phyloP scores from a whole-genome alignment of 2,888 invertebrate species.

The Physocephala rufipes region DNA sequence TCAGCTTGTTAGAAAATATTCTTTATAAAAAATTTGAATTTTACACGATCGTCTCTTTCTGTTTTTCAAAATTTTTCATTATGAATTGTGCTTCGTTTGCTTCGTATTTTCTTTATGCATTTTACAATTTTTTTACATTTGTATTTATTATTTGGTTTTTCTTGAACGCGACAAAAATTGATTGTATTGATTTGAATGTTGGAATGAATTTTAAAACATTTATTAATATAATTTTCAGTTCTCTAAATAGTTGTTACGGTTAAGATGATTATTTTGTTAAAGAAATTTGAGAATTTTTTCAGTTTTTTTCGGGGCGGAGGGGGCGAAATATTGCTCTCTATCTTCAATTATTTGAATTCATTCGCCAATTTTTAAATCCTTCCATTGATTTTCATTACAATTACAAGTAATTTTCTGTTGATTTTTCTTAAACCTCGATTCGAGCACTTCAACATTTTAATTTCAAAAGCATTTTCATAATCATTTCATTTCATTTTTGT shows the following conservation, averaged over 20 bases:
- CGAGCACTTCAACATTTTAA: slow-evolving; percentile 26
- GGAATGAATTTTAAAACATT: not conserved
- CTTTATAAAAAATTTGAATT: too few relatives aligned
- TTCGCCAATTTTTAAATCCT: slow-evolving; percentile 36
- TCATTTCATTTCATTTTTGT: too few relatives aligned
- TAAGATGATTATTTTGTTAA: too few relatives aligned
- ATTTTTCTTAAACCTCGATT: slow-evolving; percentile 37
- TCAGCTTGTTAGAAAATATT: too few relatives aligned
- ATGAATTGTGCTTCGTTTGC: not conserved
- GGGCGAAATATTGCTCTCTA: slow-evolving; percentile 63
- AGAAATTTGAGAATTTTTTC: too few relatives aligned
- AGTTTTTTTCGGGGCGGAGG: slow-evolving; percentile 64
- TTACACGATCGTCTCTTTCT: too few relatives aligned
- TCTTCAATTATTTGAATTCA: slow-evolving; percentile 44
- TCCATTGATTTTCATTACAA: slow-evolving; percentile 24
- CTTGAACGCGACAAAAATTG: not conserved
- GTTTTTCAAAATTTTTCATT: not conserved
- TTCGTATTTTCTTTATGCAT: not conserved
- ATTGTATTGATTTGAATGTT: too few relatives aligned
- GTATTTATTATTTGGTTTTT: not conserved
- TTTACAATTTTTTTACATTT: not conserved
- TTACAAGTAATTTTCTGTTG: slow-evolving; percentile 19
- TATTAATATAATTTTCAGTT: not conserved
- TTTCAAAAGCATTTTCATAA: not conserved
- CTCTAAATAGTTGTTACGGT: not conserved